Base-by-base conservation (phyloP, 2,888 invertebrate genomes). In the Ophonus ardosiacus region DNA sequence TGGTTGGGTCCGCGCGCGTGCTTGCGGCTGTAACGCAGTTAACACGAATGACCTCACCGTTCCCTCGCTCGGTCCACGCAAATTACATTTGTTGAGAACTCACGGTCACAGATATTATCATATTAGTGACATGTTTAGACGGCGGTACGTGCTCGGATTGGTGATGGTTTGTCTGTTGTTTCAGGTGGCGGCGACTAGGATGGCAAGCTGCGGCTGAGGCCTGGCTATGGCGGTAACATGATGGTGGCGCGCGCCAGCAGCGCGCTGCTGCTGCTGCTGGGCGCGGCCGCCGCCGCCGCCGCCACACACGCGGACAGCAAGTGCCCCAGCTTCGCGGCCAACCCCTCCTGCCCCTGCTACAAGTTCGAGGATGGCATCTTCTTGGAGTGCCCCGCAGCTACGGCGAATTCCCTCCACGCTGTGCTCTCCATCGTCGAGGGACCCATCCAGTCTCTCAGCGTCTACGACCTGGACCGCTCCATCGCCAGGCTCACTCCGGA, bases 301-400 rank as follows among this genome's bases (percentile, higher is more conserved):
- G 59, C 38, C 56, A 24, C 68, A 24, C 80, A 68, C 15, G 17
- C 86, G 57, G 88, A 89, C 88, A 90, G 90, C 87, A 91, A 95
- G 90, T 97, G 96, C 90, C 96, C 96, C 86, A 95, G 94, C 89
- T 93, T 95, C 89, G 94, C 95, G 89, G 94, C 95, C 88, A 96
- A 95, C 91, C 96, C 96, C 61, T 95, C 95, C 88, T 98, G 98
- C 91, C 97, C 97, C 6, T 98, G 98, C 92, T 97, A 97, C 93
- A 96, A 96, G 91, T 97, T 97, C 91, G 97, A 97, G 92, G 97
- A 97, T 92, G 97, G 97, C 86, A 93, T 98, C 86, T 97, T 96
- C 92, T 93, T 98, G 89, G 97, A 98, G 91, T 98, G 97, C 90
- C 96, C 97, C 61, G 96, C 96, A 80, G 96, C 96, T 65, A 96